phyloP scores from a whole-genome alignment of 2,797 vertebrate species.

The Pteronotus mesoamericanus region DNA sequence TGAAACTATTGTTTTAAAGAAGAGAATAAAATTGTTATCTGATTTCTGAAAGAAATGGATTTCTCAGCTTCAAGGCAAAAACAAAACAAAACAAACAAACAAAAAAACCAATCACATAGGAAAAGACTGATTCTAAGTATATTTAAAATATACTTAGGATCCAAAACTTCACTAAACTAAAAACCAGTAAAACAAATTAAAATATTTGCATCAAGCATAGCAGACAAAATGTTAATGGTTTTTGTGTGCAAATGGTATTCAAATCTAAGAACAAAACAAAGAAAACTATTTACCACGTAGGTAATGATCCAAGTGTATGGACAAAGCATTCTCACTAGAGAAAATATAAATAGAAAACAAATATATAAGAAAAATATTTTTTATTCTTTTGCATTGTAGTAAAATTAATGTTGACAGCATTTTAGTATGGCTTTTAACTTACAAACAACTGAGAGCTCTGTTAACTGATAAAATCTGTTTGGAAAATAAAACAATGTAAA shows the following conservation, averaged over 20 bases:
- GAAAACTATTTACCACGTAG: neutral
- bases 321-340: neutral
- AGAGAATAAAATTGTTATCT: neutral
- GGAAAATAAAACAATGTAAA: slow-evolving; percentile 10
- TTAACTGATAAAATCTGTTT: neutral
- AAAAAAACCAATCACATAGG: neutral
- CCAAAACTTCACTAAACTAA: neutral
- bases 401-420: neutral
- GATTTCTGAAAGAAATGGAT: neutral
- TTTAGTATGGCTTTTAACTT: slow-evolving; percentile 12
- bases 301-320: neutral
- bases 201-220: neutral
- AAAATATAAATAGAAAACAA: slow-evolving; percentile 14
- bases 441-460: neutral
- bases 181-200: neutral
- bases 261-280: neutral
- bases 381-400: neutral
- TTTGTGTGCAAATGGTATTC: neutral
- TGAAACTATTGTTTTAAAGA: neutral
- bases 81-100: neutral
- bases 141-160: neutral
- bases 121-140: neutral
- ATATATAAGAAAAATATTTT: neutral
- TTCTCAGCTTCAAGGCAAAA: neutral
- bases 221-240: neutral